Conservation (phyloP, 2,888 invertebrate genomes). For the Drosophila suboccidentalis region DNA sequence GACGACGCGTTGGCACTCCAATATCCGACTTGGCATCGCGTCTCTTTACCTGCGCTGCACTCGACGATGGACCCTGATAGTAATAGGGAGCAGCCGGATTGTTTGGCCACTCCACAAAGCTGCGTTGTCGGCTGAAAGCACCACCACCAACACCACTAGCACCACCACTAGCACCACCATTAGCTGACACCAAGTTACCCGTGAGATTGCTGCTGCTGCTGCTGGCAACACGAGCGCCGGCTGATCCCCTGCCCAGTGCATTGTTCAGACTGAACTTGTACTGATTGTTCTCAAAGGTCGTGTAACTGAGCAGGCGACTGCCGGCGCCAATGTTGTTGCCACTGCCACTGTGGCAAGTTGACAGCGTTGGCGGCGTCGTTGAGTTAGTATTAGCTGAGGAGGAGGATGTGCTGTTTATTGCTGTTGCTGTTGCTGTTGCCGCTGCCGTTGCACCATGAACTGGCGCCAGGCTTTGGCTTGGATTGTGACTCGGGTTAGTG, state of each 20-base stretch:
- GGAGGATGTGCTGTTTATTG: conserved; percentile 11
- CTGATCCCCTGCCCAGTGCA: conserved; percentile 71
- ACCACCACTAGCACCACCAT: conserved; percentile 35
- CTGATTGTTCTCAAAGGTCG: conserved; percentile 86
- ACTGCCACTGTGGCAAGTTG: conserved; percentile 20
- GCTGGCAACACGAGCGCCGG: conserved; percentile 55
- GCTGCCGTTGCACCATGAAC: conserved; percentile 69
- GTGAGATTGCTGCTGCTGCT: conserved; percentile 77
- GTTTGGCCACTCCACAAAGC: conserved; percentile 83
- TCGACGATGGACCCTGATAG: conserved; percentile 79
- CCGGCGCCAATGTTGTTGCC: conserved; percentile 55
- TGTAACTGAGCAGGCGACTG: conserved; percentile 85
- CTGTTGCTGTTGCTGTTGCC: not conserved
- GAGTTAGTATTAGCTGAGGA: conserved; percentile 58
- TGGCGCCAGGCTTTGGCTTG: conserved; percentile 74
- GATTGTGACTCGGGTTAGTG: conserved; percentile 72
- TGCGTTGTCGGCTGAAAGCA: conserved; percentile 77
- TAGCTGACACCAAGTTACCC: conserved; percentile 57
- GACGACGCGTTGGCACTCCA: conserved; percentile 84
- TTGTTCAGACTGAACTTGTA: conserved; percentile 86
- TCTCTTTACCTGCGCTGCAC: conserved; percentile 69
- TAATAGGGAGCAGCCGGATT: conserved; percentile 83
- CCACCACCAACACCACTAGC: conserved; percentile 55
- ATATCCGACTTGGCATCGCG: conserved; percentile 86
- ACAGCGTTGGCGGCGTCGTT: conserved; percentile 30